A percentile compares a stretch with the other conserved stretches of the same genome.
Evolutionary conservation across 2,113 vertebrate genomes (phyloP).

Genomic region (Alexandromys fortis): DNA sequence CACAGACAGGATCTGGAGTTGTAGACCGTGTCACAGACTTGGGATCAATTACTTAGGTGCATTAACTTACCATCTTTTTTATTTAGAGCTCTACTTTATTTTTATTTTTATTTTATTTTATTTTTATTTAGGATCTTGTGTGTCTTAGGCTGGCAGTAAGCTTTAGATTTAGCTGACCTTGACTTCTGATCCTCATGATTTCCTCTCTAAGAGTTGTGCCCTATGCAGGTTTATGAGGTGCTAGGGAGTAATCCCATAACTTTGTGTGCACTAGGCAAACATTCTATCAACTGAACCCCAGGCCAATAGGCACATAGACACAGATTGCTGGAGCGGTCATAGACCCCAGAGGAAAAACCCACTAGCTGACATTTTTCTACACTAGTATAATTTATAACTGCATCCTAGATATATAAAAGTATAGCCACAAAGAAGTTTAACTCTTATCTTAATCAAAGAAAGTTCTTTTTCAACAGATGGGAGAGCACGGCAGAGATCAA

Average conservation of each 20-base stretch:
- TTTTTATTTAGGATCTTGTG: background rate
- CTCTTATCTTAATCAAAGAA: background rate
- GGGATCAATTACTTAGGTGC: background rate
- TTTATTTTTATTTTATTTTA: too few relatives aligned
- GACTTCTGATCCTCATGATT: background rate
- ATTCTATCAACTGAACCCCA: background rate
- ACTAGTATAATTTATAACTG: background rate
- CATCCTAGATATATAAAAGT: background rate
- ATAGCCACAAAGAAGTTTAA: background rate
- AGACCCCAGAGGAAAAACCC: background rate
- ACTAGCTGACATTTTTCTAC: background rate
- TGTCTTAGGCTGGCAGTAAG: background rate
- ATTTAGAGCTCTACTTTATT: background rate
- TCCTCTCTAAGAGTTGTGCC: background rate
- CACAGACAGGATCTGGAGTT: background rate
- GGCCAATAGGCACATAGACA: background rate
- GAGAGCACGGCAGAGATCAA: too few relatives aligned
- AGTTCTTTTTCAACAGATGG: background rate
- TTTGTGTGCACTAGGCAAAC: background rate
- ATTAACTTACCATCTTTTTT: too few relatives aligned
- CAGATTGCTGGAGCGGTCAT: background rate
- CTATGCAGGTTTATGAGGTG: background rate
- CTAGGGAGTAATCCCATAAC: background rate
- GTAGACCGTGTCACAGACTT: accelerated
- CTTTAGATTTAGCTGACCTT: background rate